A percentile compares a stretch with the other conserved stretches of the same genome.
Conservation (phyloP, 2,888 invertebrate genomes). For the Hirtodrosophila histrioides region DNA sequence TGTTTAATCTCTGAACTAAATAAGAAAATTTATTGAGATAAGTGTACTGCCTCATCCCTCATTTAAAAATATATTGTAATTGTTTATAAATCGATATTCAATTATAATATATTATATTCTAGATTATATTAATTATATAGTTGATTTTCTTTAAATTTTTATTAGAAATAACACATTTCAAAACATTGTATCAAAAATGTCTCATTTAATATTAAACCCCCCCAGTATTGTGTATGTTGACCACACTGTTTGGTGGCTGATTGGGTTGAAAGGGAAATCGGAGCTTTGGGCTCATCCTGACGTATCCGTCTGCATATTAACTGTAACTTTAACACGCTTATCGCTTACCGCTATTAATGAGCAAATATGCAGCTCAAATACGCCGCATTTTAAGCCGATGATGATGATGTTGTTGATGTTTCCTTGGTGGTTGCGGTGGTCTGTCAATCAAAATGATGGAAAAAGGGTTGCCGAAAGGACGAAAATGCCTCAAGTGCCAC, state of each 20-base stretch:
- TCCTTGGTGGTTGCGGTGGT: conserved; percentile 43
- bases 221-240: too few relatives aligned
- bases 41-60: too few relatives aligned
- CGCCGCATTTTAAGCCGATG: conserved; percentile 20
- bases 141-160: too few relatives aligned
- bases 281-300: conserved; percentile 22
- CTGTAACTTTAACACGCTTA: conserved; percentile 76
- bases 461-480: conserved; percentile 63
- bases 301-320: conserved; percentile 52
- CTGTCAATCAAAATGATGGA: conserved; percentile 72
- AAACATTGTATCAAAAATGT: too few relatives aligned
- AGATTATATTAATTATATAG: too few relatives aligned
- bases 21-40: too few relatives aligned
- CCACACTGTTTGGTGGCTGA: conserved; percentile 27
- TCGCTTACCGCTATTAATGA: conserved; percentile 76
- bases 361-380: conserved; percentile 77
- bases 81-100: too few relatives aligned
- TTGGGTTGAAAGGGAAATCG: conserved; percentile 28
- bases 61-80: too few relatives aligned
- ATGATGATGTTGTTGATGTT: conserved; percentile 32
- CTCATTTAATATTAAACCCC: too few relatives aligned
- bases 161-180: too few relatives aligned
- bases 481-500: conserved; percentile 64
- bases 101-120: too few relatives aligned
- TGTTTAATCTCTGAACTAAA: too few relatives aligned